Base-by-base conservation (phyloP, 2,113 vertebrate species). In the Nibea albiflora region DNA sequence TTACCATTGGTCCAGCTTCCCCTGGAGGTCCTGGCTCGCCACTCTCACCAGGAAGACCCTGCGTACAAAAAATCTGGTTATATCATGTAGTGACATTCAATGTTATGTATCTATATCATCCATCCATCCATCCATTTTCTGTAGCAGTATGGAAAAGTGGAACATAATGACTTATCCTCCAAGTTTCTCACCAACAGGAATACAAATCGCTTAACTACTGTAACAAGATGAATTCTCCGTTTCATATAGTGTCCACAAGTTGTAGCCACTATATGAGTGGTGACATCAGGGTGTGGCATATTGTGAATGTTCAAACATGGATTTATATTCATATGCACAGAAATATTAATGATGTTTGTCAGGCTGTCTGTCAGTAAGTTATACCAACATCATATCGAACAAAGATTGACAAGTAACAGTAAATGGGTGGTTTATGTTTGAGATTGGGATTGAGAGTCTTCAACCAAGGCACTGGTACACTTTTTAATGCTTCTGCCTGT, bases 1-100 rank as follows among this genome's bases (percentile, higher is more conserved):
- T 87, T 88, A 95, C 95, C 93, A 61, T 83, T 71, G 2, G 73
- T 65, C 94, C 94, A 53, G 76, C 56, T 79, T 88, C 82, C 78
- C 95, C 94, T 46, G 78, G 80, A 58, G 78, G 73, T 76, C 95
- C 94, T 44, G 71, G 17, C 52, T 89, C 83, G 5, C 94, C 94
- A 47, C 28, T 85, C 15, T 82, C 81, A 67, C 93, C 93, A 71
- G 84, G 60, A 61, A 72, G 63, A 71, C 91, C 93, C 94, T 95
- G 44, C 35, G 8, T 39, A 39, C 35, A 39, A 39, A 39, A 39
- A 39, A 39, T 39, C 35, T 39, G 7, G 35, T 39, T 39, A 39
- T 39, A 35, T 35, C 31, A 1, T 35, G 31, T 8, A 35, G 31
- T 7, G 6, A 35, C 31, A 35, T 35, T 35, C 7, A 7, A 35